These are phyloP conservation scores for Onychomys arenicola DNA, from an alignment of 2,797 vertebrate species.

Conservation along the genomic window DNA sequence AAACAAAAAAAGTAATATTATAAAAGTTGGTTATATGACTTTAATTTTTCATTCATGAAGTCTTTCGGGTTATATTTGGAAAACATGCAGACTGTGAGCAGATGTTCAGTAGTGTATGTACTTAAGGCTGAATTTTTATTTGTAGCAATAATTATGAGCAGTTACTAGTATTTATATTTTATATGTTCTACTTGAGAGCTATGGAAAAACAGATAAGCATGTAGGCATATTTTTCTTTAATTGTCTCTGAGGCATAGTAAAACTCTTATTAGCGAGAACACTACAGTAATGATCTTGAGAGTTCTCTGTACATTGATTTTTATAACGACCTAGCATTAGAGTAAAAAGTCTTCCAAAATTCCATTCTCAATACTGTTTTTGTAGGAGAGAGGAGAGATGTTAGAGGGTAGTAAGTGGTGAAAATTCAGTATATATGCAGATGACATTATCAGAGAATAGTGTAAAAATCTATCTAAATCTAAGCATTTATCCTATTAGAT, in stretches of 20 bases:
- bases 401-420: not conserved
- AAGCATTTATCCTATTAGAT: not conserved
- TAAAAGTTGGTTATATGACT: not conserved
- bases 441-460: not conserved
- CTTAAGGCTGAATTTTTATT: constrained; percentile 16
- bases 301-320: not conserved
- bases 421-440: not conserved
- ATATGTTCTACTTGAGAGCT: not conserved
- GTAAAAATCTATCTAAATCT: not conserved
- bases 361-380: not conserved
- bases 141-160: not conserved
- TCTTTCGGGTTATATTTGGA: not conserved
- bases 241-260: not conserved
- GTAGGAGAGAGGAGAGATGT: not conserved
- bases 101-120: not conserved
- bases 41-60: not conserved
- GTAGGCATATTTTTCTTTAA: not conserved
- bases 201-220: not conserved
- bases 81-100: not conserved
- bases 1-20: no score
- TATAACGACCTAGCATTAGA: not conserved
- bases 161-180: not conserved
- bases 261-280: not conserved
- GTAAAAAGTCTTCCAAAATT: not conserved
- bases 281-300: not conserved